Evolutionary conservation across 1,140 invertebrate genomes (phyloP), one percentile per base, ranked within the genome.

Genomic region (Hyles vespertilio): DNA sequence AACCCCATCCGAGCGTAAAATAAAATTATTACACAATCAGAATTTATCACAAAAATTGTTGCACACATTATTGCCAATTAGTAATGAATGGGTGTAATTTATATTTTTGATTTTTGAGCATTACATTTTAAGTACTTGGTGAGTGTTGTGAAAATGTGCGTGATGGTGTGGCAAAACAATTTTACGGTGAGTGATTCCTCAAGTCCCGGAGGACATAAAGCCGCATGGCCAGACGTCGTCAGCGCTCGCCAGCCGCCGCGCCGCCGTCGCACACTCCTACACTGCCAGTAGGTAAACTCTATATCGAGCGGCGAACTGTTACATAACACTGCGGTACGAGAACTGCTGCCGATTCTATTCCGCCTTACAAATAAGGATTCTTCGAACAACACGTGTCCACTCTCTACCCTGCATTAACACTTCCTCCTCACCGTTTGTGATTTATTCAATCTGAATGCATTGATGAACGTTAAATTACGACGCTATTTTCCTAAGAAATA

Each of bases 251-350:
- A 67, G 72, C 69, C 60, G 67, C 50, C 69, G 65, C 58, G 67
- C 66, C 77, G 71, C 57, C 69, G 60, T 69, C 69, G 69, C 63
- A 67, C 70, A 50, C 63, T 32, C 45, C 48, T 51, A 12, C 32
- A 52, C 51, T 53, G 36, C 56, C 6, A 65, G 54, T 65, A 53
- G 22, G 52, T 65, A 64, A 60, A 60, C 65, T 61, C 61, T 70
- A 74, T 84, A 82, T 82, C 72, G 79, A 84, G 75, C 76, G 76
- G 63, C 51, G 61, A 57, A 51, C 68, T 64, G 58, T 82, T 84
- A 81, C 79, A 74, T 84, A 84, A 81, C 68, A 82, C 79, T 84
- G 81, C 81, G 81, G 79, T 74, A 82, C 67, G 57, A 67, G 71
- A 72, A 68, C 66, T 65, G 69, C 53, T 65, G 68, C 65, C 60